Evolutionary conservation across 2,113 vertebrate species (phyloP).

Genomic region (Alaudala cheleensis): DNA sequence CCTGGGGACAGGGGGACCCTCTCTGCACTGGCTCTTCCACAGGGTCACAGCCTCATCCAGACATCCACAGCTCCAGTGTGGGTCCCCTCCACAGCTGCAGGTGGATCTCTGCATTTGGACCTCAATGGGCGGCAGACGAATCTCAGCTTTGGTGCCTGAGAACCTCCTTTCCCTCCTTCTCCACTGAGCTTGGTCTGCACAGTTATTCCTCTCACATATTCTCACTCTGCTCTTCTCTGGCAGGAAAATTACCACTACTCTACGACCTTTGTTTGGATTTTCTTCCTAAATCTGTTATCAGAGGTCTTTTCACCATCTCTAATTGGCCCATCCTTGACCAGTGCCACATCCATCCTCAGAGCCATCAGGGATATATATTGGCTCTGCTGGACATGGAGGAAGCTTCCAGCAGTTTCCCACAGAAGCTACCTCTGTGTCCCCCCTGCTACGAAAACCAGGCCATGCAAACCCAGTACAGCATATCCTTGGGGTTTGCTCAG

Average conservation of each 20-base stretch:
- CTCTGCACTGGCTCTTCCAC: neutral
- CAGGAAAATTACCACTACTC: neutral
- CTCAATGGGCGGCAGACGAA: fast-evolving
- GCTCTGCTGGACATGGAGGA: neutral
- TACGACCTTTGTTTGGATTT: neutral
- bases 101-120: neutral
- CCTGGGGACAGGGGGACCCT: neutral
- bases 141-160: neutral
- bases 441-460: neutral
- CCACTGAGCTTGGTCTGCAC: neutral
- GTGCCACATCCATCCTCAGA: neutral
- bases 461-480: neutral
- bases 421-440: neutral
- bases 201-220: neutral
- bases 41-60: neutral
- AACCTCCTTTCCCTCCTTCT: neutral
- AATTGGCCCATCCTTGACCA: neutral
- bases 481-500: neutral
- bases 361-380: neutral
- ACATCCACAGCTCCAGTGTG: neutral
- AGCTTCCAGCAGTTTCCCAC: neutral
- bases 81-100: neutral
- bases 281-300: neutral
- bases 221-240: neutral
- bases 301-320: neutral